These are phyloP conservation scores for Drosophila mercatorum DNA, from an alignment of 2,888 invertebrate species.

Conservation along the genomic window DNA sequence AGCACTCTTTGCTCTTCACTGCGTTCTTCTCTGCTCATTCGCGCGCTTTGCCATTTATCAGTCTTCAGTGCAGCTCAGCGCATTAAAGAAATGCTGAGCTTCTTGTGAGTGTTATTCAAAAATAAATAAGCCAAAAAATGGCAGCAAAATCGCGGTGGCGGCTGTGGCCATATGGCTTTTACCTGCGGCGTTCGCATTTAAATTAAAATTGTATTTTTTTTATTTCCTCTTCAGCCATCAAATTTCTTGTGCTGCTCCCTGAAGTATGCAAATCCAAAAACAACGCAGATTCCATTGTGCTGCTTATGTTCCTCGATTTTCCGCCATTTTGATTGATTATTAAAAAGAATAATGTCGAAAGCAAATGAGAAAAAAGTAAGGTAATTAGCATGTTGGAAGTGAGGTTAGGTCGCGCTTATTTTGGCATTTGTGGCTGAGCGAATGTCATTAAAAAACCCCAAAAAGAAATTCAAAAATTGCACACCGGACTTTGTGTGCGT, in stretches of 20 bases:
- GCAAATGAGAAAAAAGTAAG: constrained; percentile 6
- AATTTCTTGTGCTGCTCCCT: constrained; percentile 20
- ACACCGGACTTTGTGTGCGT: not conserved
- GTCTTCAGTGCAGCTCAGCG: constrained; percentile 3
- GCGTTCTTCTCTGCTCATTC: not conserved
- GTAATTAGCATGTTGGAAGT: constrained; percentile 19
- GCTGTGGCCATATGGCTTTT: constrained; percentile 34
- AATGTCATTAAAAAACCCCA: constrained; percentile 23
- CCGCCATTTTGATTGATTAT: constrained; percentile 17
- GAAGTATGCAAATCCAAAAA: constrained; percentile 29
- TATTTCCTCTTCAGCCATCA: not conserved
- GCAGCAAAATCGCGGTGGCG: constrained; percentile 14
- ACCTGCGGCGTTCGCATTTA: constrained; percentile 32
- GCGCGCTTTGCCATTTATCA: not conserved
- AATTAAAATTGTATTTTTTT: constrained; percentile 16
- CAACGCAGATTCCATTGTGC: not conserved
- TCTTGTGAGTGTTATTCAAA: constrained; percentile 46
- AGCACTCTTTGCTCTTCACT: constrained; percentile 13
- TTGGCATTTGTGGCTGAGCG: constrained; percentile 16
- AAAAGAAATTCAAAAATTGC: constrained; percentile 4
- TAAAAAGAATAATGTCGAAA: not conserved
- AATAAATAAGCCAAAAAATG: constrained; percentile 64
- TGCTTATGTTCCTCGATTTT: not conserved
- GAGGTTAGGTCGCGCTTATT: constrained; percentile 41
- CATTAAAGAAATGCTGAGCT: constrained; percentile 16